Evolutionary conservation across 2,888 invertebrate genomes (phyloP), one percentile per base, ranked within the genome.

Genomic region (Dastarcus helophoroides): DNA sequence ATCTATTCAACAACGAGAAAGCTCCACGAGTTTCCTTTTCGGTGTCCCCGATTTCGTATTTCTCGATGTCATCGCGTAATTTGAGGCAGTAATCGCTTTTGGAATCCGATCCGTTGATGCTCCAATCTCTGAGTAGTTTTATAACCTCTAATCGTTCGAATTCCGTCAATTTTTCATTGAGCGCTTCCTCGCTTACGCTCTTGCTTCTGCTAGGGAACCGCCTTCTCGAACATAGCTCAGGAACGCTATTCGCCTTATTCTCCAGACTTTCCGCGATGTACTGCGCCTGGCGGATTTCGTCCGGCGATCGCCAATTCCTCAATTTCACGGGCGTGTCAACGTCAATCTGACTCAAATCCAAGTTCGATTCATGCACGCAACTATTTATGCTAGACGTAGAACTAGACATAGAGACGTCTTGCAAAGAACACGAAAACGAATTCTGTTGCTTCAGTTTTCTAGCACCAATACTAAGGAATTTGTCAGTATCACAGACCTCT

Each of bases 231-330:
- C 44, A 48, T 23, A 58, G 42, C 30, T 50, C 46, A 9, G 60
- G 57, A 30, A 55, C 55, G 37, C 60, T 60, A 8, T 45, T 47
- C 7, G 59, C 51, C 32, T 51, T 53, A n/a, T 19, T 19, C 6
- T 19, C 6, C 6, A 7, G 6, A n/a, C 19, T 19, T 7, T 7
- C 6, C 6, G 6, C 7, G 27, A 38, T 65, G 41, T 63, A 56
- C 43, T 76, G 68, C 42, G 81, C 83, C 54, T 76, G 79, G 33
- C 77, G 60, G 29, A 73, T 73, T 44, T 78, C 76, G 43, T 77
- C 76, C 1, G 79, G 78, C 0, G 77, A 77, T 46, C 71, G 74
- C 78, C 78, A 79, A 11, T 72, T 75, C 42, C 73, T 76, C 27
- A 53, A 51, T 28, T 53, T 53, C 9, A 51, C 41, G 3, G 54